These are phyloP conservation scores for Sebastiscus tertius DNA, from an alignment of 2,797 vertebrate genomes.

Conservation along the genomic window DNA sequence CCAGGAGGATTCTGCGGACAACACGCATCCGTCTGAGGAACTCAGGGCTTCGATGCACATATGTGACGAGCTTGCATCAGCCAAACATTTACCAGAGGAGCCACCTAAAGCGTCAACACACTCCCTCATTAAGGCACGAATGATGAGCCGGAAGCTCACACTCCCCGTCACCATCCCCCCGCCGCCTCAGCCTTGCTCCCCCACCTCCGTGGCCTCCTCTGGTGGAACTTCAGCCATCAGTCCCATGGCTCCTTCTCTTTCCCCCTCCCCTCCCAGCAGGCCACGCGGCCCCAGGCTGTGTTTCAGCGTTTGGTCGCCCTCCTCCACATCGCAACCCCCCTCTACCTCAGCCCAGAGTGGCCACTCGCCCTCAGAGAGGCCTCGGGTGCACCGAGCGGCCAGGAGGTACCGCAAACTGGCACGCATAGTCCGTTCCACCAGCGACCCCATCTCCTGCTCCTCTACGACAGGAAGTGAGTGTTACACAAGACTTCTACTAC, in stretches of 20 bases:
- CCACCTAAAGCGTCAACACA: conserved; percentile 61
- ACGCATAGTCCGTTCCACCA: conserved; percentile 91
- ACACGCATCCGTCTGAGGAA: conserved; percentile 65
- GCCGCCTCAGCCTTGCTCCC: conserved; percentile 78
- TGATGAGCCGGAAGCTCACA: conserved; percentile 80
- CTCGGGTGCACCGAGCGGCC: conserved; percentile 63
- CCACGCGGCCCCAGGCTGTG: conserved; percentile 84
- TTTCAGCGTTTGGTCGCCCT: conserved; percentile 86
- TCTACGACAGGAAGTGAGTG: conserved; percentile 85
- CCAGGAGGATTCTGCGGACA: conserved; percentile 72
- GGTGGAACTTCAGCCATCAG: conserved; percentile 75
- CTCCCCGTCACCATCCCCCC: conserved; percentile 77
- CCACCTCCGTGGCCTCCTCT: conserved; percentile 74
- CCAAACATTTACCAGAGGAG: conserved; percentile 78
- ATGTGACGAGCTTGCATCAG: conserved; percentile 78
- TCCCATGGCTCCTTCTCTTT: conserved; percentile 72
- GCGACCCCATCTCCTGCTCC: conserved; percentile 90
- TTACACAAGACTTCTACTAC: background rate
- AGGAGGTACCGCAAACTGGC: conserved; percentile 81
- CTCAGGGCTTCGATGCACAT: conserved; percentile 71
- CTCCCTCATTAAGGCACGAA: conserved; percentile 75
- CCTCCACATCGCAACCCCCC: conserved; percentile 77
- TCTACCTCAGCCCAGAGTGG: conserved; percentile 79
- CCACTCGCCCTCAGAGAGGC: conserved; percentile 60
- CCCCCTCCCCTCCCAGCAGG: conserved; percentile 75